A percentile compares a stretch with the other conserved stretches of the same genome.
Evolutionary conservation across 2,113 vertebrate genomes (phyloP).

Genomic region (Chaetops frenatus): DNA sequence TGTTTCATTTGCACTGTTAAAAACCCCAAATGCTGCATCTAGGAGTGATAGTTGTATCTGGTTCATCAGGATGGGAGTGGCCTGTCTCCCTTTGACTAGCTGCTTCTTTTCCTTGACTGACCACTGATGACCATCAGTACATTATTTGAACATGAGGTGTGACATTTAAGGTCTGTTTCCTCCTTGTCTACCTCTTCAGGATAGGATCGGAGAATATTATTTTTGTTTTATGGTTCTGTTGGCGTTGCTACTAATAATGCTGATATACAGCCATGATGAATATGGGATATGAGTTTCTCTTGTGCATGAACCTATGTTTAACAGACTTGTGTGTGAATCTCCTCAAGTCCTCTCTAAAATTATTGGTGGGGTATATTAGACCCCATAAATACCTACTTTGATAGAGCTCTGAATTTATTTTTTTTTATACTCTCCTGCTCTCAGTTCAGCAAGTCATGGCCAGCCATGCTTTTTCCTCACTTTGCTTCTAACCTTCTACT

Average conservation of each 20-base stretch:
- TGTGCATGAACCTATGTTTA: neutral
- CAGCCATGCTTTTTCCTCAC: neutral
- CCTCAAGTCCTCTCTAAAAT: neutral
- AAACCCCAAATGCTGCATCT: neutral
- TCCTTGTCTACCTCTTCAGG: neutral
- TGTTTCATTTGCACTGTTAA: accelerated
- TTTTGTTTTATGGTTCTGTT: neutral
- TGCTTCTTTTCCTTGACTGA: neutral
- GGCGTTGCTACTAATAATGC: neutral
- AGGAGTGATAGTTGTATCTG: neutral
- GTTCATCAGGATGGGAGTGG: neutral
- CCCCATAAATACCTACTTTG: neutral
- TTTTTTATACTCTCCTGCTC: no score
- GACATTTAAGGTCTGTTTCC: neutral
- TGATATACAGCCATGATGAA: neutral
- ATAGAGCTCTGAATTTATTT: neutral
- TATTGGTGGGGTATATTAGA: neutral
- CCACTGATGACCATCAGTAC: neutral
- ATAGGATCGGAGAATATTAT: neutral
- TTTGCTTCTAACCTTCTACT: neutral
- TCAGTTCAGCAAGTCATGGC: neutral
- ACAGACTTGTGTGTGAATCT: neutral
- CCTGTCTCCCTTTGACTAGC: neutral
- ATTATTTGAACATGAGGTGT: neutral
- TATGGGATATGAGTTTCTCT: neutral